These are phyloP conservation scores for Geotrypetes seraphini DNA, from an alignment of 2,797 vertebrate genomes.

Conservation along the genomic window DNA sequence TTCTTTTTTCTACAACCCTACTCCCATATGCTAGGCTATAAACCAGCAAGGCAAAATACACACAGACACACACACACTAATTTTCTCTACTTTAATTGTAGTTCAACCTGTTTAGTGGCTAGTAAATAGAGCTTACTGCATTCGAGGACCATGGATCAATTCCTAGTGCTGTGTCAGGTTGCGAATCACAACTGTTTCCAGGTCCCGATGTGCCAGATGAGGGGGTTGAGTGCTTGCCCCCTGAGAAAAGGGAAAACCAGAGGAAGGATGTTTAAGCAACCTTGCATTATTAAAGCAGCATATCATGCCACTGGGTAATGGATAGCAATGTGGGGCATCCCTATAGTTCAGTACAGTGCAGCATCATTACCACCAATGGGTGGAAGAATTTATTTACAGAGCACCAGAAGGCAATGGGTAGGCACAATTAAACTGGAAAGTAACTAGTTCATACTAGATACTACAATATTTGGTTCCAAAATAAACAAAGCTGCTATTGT, in stretches of 20 bases:
- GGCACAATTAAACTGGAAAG: too few species aligned
- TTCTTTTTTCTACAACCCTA: too few species aligned
- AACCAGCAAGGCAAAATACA: too few species aligned
- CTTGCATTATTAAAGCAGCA: neutral
- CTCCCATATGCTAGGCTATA: too few species aligned
- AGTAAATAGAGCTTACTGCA: conserved; percentile 1
- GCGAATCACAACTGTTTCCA: neutral
- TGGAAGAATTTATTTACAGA: neutral
- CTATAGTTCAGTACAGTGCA: neutral
- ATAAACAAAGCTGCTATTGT: too few species aligned
- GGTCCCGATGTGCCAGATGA: neutral
- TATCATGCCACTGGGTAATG: neutral
- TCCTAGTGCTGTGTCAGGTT: neutral
- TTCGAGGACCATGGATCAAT: neutral
- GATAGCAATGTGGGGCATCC: neutral
- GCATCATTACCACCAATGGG: neutral
- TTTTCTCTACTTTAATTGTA: too few species aligned
- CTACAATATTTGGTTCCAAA: too few species aligned
- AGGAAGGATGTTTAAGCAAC: neutral
- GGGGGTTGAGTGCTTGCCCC: neutral
- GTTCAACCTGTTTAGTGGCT: too few species aligned
- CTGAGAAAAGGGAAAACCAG: neutral
- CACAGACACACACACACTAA: too few species aligned
- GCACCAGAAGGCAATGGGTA: too few species aligned
- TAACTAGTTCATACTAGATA: too few species aligned